A percentile compares a stretch with the other conserved stretches of the same genome.
These are phyloP conservation scores for Orcinus orca DNA, from an alignment of 2,113 vertebrate genomes.

Conservation along the genomic window DNA sequence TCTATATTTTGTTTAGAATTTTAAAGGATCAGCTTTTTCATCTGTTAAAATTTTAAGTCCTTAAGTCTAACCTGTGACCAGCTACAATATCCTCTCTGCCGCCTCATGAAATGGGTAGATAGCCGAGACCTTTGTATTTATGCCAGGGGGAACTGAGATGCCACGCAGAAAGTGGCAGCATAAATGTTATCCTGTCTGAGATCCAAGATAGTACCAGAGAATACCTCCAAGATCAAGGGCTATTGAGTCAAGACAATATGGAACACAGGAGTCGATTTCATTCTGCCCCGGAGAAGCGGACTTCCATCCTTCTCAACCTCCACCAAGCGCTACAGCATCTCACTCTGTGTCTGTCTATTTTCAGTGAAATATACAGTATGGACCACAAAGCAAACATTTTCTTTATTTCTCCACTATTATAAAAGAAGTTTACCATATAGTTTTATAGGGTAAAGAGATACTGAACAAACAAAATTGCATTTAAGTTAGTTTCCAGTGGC, in stretches of 20 bases:
- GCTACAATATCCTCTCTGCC: not conserved
- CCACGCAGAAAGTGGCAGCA: not conserved
- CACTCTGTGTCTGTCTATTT: not conserved
- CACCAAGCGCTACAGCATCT: accelerated
- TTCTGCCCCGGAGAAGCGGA: not conserved
- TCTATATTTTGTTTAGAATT: not conserved
- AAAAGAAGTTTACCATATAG: not conserved
- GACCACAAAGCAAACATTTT: not conserved
- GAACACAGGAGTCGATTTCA: not conserved
- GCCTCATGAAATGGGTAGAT: not conserved
- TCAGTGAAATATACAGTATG: not conserved
- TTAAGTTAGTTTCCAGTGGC: not conserved
- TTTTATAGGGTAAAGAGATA: not conserved
- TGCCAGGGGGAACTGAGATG: not conserved
- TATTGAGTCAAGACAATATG: not conserved
- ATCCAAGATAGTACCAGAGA: not conserved
- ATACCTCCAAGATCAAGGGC: not conserved
- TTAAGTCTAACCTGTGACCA: not conserved
- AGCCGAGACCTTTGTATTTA: not conserved
- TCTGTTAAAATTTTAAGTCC: not conserved
- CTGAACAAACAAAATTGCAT: not conserved
- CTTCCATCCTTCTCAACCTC: not conserved
- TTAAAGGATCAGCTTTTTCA: not conserved
- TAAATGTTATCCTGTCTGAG: not conserved
- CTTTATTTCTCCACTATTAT: not conserved